Evolutionary conservation across 37 sponge, comb jelly and placozoan species (phyloP), one percentile per base, ranked within the genome.

Genomic region (Spongilla lacustris): DNA sequence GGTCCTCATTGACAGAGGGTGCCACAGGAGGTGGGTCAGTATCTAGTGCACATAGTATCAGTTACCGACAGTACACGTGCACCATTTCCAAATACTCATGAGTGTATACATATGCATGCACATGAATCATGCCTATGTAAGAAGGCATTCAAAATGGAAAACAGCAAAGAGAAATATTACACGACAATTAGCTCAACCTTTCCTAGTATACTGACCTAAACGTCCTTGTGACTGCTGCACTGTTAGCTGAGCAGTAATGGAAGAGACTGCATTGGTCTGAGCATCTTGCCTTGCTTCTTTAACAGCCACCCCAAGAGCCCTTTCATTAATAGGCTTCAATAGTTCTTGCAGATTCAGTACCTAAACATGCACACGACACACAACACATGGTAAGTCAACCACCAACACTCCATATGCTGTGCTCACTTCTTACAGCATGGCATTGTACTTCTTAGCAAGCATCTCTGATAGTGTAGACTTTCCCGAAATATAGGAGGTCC

Each of bases 401-500:
- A 66, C n/a, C 79, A 23, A 32, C 50, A 11, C 0, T 12, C 34
- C 0, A 5, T 38, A 36, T 10, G 46, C n/a, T n/a, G n/a, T n/a
- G n/a, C n/a, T n/a, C n/a, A 58, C 23, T 25, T 69, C 23, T 13
- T 77, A 21, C n/a, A 95, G 95, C 78, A 75, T 87, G 24, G 98
- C 97, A 69, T 93, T 76, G 66, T 93, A 97, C 28, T 98, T 73
- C 49, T 91, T 80, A 34, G 98, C 94, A 50, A 98, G 50, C 82
- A 71, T 38, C 31, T 79, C 79, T 25, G 88, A 81, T 21, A 98
- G 84, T 29, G 92, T 85, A 26, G 90, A 84, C 83, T 91, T 97
- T 0, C 99, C 99, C 49, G 96, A 95, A 12, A 75, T n/a, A n/a
- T 78, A 29, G 96, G 96, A 38, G 98, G 98, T 11, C 99, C 99